Conservation (phyloP, 2,888 invertebrate species). For the Scelioninae gen. 1 region DNA sequence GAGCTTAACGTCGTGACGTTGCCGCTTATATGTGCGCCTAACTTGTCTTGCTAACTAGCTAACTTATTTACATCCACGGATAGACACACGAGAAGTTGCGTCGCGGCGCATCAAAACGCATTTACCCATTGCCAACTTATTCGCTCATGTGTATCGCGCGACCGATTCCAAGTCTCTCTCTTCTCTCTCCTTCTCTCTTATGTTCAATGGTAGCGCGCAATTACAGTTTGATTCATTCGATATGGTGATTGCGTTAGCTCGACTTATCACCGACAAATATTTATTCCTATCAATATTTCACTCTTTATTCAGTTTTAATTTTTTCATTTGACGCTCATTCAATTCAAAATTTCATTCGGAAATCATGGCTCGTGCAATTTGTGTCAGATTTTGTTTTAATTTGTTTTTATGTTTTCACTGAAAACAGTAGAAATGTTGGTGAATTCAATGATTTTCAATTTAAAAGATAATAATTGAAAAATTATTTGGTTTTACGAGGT, state of each 20-base stretch:
- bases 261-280: slow-evolving; percentile 12
- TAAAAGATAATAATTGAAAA: too few relatives aligned
- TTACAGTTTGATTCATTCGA: slow-evolving; percentile 49
- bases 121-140: slow-evolving; percentile 62
- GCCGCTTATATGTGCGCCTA: slow-evolving; percentile 16
- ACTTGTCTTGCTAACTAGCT: slow-evolving; percentile 61
- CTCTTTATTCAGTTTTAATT: not conserved
- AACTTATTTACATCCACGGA: slow-evolving; percentile 67
- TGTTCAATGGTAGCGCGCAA: slow-evolving; percentile 20
- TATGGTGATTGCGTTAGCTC: slow-evolving; percentile 23
- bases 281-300: not conserved
- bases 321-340: not conserved
- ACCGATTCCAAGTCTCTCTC: slow-evolving; percentile 28
- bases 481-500: too few relatives aligned
- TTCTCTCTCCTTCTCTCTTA: not conserved
- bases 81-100: slow-evolving; percentile 56
- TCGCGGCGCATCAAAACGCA: slow-evolving; percentile 58
- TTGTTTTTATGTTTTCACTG: too few relatives aligned
- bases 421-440: too few relatives aligned
- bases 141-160: slow-evolving; percentile 42
- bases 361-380: too few relatives aligned
- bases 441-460: too few relatives aligned
- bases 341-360: not conserved
- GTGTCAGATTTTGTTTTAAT: too few relatives aligned
- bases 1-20: not conserved